Conservation (phyloP, 2,888 invertebrate species). For the Lithophane leautieri region DNA sequence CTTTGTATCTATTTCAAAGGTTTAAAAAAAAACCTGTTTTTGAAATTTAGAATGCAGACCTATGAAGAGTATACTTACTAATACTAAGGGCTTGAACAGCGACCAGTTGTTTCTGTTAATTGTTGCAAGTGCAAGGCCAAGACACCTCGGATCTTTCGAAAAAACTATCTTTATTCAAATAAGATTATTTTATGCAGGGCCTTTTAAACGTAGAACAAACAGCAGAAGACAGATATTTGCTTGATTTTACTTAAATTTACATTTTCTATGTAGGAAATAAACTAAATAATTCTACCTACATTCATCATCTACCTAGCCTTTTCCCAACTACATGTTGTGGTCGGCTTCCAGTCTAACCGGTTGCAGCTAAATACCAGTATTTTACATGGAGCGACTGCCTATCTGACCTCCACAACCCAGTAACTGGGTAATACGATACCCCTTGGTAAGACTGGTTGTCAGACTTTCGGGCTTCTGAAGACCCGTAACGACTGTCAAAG, state of each 20-base stretch:
- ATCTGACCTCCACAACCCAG: too few relatives aligned
- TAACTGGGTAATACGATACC: too few relatives aligned
- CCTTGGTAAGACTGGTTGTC: too few relatives aligned
- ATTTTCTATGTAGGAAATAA: background rate
- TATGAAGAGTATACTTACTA: background rate
- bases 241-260: background rate
- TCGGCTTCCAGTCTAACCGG: too few relatives aligned
- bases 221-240: background rate
- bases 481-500: too few relatives aligned
- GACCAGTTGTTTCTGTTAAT: background rate
- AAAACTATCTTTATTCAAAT: background rate
- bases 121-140: background rate
- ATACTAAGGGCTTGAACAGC: background rate
- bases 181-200: background rate
- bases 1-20: slow-evolving; percentile 27
- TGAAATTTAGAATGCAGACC: background rate
- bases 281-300: background rate
- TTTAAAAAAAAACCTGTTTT: slow-evolving; percentile 1
- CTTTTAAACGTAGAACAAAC: background rate
- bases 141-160: background rate
- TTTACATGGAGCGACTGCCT: too few relatives aligned
- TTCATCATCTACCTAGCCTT: background rate
- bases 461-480: too few relatives aligned
- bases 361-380: too few relatives aligned
- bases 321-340: too few relatives aligned